A percentile compares a stretch with the other conserved stretches of the same genome.
Evolutionary conservation across 2,888 invertebrate genomes (phyloP).

Genomic region (Tenthredo notha): DNA sequence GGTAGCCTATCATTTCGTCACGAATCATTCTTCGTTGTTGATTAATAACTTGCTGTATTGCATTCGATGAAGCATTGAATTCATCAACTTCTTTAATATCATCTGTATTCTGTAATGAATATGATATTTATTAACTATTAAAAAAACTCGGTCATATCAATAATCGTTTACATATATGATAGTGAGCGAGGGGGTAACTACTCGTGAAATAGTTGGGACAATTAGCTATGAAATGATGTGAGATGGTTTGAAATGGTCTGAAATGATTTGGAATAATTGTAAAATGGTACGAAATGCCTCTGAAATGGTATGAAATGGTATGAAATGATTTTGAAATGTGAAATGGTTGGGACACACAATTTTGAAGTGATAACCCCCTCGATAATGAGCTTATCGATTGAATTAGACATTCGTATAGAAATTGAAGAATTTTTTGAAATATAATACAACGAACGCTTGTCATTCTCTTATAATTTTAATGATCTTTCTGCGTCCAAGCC

Average conservation of each 20-base stretch:
- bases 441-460: not conserved
- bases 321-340: too few relatives aligned
- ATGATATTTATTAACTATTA: not conserved
- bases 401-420: not conserved
- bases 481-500: not conserved
- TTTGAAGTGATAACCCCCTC: too few relatives aligned
- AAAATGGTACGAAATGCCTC: too few relatives aligned
- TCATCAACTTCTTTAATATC: conserved; percentile 29
- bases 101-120: conserved; percentile 14
- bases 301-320: too few relatives aligned
- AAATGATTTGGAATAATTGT: too few relatives aligned
- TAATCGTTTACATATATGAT: not conserved
- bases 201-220: too few relatives aligned
- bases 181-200: too few relatives aligned
- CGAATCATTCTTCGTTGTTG: conserved; percentile 81
- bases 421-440: not conserved
- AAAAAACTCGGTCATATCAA: not conserved
- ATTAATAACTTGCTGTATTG: conserved; percentile 82
- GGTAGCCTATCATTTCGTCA: conserved; percentile 82
- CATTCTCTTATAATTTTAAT: not conserved
- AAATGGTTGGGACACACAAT: too few relatives aligned
- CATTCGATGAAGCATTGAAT: conserved; percentile 70
- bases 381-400: not conserved
- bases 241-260: too few relatives aligned
- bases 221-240: too few relatives aligned